Percentiles rank a stretch among this genome's conserved stretches.
Evolutionary conservation across 2,113 vertebrate species (phyloP).

Genomic region (Lycocorax pyrrhopterus): DNA sequence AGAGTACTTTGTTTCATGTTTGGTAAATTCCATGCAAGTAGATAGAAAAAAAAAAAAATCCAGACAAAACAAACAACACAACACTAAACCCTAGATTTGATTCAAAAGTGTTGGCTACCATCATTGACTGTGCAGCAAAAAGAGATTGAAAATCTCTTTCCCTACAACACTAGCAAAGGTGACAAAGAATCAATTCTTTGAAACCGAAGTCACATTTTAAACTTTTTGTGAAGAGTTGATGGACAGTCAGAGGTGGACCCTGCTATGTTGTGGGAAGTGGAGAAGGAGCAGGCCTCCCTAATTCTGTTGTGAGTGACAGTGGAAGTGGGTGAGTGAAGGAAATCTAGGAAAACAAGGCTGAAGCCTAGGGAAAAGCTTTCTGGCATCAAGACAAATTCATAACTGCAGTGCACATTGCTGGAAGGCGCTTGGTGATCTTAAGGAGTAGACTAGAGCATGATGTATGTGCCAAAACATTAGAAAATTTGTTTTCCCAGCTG

Average conservation of each 20-base stretch:
- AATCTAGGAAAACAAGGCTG: not conserved
- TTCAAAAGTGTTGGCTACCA: not conserved
- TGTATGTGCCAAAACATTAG: not conserved
- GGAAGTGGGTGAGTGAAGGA: not conserved
- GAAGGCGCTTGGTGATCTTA: not conserved
- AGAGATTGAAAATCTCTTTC: not conserved
- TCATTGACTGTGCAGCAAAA: not conserved
- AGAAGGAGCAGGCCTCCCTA: not conserved
- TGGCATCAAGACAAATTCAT: not conserved
- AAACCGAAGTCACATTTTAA: not conserved
- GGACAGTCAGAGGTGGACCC: not conserved
- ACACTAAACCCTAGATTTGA: not conserved
- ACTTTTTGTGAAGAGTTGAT: not conserved
- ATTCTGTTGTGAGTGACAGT: not conserved
- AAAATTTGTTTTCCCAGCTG: not conserved
- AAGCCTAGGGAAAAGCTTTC: not conserved
- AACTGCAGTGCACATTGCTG: not conserved
- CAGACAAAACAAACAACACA: not conserved
- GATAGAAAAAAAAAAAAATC: not conserved
- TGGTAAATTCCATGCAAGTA: not conserved
- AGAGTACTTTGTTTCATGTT: not conserved
- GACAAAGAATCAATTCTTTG: not conserved
- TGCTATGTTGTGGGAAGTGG: not conserved
- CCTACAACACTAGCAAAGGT: not conserved
- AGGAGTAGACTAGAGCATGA: not conserved